phyloP scores from a whole-genome alignment of 2,113 vertebrate species.

The Setophaga coronata region DNA sequence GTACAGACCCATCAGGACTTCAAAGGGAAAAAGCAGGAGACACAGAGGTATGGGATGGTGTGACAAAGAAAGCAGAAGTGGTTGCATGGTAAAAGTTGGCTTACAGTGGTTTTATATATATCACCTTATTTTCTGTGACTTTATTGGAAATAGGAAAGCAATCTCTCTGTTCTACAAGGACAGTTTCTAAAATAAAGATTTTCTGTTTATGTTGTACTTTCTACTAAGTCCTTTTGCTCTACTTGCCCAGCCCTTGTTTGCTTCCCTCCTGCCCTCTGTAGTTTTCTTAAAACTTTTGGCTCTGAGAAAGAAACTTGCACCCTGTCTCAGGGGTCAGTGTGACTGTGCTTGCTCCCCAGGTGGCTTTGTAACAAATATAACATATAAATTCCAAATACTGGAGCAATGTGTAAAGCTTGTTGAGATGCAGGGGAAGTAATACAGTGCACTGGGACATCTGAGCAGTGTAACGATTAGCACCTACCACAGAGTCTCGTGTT shows the following conservation, averaged over 20 bases:
- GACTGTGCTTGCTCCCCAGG: background rate
- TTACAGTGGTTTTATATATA: background rate
- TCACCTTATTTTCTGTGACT: background rate
- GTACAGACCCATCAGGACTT: background rate
- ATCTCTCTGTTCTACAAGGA: background rate
- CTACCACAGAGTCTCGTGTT: background rate
- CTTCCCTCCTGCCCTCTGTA: background rate
- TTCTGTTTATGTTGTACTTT: background rate
- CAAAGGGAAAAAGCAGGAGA: background rate
- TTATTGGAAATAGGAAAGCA: background rate
- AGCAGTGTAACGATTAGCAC: background rate
- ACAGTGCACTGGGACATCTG: background rate
- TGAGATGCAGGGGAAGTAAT: background rate
- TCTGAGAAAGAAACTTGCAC: background rate
- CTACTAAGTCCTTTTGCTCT: background rate
- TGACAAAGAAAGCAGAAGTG: background rate
- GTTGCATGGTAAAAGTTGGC: background rate
- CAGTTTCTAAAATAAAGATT: background rate
- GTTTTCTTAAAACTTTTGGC: background rate
- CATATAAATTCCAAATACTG: background rate
- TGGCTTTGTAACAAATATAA: background rate
- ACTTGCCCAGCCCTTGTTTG: background rate
- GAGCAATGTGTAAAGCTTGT: background rate
- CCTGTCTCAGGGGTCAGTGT: background rate
- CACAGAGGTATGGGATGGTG: accelerated